phyloP scores from a whole-genome alignment of 2,888 invertebrate species.

The Caenorhabditis sp. region DNA sequence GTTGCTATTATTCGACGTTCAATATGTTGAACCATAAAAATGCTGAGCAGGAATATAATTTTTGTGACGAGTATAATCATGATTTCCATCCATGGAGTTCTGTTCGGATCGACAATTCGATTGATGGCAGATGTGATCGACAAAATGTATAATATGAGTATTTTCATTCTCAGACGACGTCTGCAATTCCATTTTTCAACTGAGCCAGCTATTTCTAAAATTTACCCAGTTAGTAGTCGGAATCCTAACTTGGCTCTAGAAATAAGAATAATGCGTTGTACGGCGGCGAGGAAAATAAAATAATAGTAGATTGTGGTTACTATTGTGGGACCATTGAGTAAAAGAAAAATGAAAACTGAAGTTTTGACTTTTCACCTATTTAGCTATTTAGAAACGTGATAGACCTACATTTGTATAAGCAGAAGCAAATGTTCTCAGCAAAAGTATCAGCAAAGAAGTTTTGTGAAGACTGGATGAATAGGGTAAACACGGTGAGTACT shows the following conservation, averaged over 20 bases:
- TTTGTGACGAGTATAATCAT: not conserved
- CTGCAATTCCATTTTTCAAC: constrained; percentile 5
- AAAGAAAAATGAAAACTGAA: not conserved
- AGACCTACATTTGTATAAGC: too few relatives aligned
- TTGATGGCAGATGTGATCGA: constrained; percentile 16
- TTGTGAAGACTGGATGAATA: not conserved
- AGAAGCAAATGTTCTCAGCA: too few relatives aligned
- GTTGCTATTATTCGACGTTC: constrained; percentile 10
- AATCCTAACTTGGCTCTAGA: constrained; percentile 20
- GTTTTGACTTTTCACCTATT: too few relatives aligned
- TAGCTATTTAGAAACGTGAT: too few relatives aligned
- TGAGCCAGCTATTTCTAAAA: not conserved
- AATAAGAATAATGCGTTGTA: constrained; percentile 27
- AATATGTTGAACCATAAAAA: constrained; percentile 26
- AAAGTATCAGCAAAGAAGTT: not conserved
- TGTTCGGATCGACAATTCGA: constrained; percentile 1
- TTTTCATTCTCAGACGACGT: constrained; percentile 11
- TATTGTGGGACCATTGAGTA: not conserved
- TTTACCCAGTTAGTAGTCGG: constrained; percentile 35
- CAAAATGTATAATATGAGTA: constrained; percentile 8
- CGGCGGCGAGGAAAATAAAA: constrained; percentile 15
- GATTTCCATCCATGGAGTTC: constrained; percentile 33
- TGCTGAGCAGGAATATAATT: not conserved
- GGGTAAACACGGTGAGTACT: not conserved
- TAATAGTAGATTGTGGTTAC: constrained; percentile 4